These are phyloP conservation scores for Apogon hyalosoma DNA, from an alignment of 2,797 vertebrate genomes.

Conservation along the genomic window DNA sequence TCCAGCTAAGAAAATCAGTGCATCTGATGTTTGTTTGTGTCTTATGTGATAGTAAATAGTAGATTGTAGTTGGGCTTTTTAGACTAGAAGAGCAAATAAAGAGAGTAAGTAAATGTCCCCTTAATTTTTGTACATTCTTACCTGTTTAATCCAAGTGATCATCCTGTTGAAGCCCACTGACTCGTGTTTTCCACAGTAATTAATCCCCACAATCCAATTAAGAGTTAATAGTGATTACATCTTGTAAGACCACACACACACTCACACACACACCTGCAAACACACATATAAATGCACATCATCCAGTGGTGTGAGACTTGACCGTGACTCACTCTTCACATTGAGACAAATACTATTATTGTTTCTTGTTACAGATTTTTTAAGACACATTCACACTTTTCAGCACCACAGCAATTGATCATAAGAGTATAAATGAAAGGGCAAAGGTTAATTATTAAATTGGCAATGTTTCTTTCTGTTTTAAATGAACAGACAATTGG, in stretches of 20 bases:
- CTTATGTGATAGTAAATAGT: not conserved
- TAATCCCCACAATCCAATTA: constrained; percentile 7
- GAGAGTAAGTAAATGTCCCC: not conserved
- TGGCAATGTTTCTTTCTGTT: too few species aligned
- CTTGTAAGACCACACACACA: constrained; percentile 2
- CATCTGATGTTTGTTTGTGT: not conserved
- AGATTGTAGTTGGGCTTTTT: not conserved
- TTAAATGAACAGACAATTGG: too few species aligned
- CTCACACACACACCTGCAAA: constrained; percentile 1
- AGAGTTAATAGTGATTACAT: constrained; percentile 20
- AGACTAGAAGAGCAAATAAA: too few species aligned
- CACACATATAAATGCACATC: constrained; percentile 16
- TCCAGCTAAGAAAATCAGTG: not conserved
- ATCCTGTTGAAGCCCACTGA: not conserved
- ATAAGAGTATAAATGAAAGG: constrained; percentile 10
- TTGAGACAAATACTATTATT: constrained; percentile 19
- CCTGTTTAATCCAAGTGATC: constrained; percentile 14
- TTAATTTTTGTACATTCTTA: not conserved
- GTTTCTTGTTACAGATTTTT: constrained; percentile 3
- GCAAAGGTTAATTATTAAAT: constrained; percentile 7
- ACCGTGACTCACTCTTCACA: not conserved
- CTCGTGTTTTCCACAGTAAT: not conserved
- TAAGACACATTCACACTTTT: constrained; percentile 11
- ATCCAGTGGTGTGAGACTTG: constrained; percentile 6
- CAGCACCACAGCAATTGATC: not conserved